Evolutionary conservation across 2,113 vertebrate species (phyloP).

Genomic region (Clupea harengus): DNA sequence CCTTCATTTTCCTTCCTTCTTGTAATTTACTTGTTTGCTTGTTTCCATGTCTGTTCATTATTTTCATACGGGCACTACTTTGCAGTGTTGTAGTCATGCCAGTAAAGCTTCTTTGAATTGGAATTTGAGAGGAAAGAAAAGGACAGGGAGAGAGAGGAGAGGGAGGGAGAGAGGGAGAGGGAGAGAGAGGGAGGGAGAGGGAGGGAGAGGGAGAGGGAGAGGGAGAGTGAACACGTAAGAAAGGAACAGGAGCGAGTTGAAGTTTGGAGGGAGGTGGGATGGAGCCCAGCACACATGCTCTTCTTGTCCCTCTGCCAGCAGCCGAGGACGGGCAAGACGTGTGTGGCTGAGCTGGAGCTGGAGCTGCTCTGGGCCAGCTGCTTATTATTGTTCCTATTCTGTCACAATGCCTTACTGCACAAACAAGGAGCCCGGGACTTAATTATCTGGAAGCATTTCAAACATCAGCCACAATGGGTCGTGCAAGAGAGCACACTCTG

Average conservation of each 20-base stretch:
- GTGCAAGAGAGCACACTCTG: neutral
- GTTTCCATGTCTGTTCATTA: neutral
- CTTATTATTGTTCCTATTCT: constrained; percentile 44
- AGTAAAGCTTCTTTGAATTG: neutral
- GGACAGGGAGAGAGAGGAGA: neutral
- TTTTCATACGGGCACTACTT: neutral
- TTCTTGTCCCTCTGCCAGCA: constrained; percentile 38
- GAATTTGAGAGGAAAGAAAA: neutral
- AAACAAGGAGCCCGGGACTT: constrained; percentile 27
- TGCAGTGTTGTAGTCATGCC: neutral
- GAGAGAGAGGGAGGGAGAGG: neutral
- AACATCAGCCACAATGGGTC: constrained; percentile 25
- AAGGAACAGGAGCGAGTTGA: neutral
- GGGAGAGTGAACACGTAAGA: neutral
- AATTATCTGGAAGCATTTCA: constrained; percentile 42
- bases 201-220: neutral
- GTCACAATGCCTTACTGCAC: constrained; percentile 39
- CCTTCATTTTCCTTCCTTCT: neutral
- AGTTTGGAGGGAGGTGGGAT: constrained; percentile 25
- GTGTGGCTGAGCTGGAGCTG: neutral
- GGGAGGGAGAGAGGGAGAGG: neutral
- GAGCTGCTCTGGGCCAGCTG: neutral
- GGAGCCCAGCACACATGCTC: constrained; percentile 44
- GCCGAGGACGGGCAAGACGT: neutral
- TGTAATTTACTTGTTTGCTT: neutral